Evolutionary conservation across 64 coral and sea anemone species (phyloP).

Genomic region (Cladopsammia gracilis): DNA sequence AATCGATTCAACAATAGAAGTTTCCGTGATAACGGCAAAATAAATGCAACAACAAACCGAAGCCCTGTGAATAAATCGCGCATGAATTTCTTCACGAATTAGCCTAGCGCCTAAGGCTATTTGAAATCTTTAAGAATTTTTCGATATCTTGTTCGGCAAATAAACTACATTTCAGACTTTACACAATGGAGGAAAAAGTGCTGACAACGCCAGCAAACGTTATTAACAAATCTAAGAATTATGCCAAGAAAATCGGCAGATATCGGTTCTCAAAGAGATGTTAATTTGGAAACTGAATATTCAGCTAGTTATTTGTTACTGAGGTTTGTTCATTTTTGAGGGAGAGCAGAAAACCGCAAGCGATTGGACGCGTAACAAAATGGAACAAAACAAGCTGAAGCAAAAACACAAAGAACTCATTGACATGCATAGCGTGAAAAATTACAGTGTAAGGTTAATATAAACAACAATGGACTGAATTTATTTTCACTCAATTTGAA

Average conservation of each 20-base stretch:
- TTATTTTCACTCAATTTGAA: slow-evolving; percentile 41
- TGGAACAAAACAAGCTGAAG: background rate
- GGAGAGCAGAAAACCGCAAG: background rate
- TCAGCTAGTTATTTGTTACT: background rate
- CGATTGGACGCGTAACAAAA: background rate
- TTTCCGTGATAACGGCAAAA: too few species aligned
- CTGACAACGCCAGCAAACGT: background rate
- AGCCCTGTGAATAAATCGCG: background rate
- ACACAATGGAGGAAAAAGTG: background rate
- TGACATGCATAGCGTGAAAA: background rate
- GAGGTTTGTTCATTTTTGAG: background rate
- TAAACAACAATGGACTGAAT: slow-evolving; percentile 33
- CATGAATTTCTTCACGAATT: background rate
- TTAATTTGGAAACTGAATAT: slow-evolving; percentile 18
- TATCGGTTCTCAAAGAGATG: background rate
- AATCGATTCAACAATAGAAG: background rate
- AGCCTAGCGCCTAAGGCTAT: background rate
- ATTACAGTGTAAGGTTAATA: slow-evolving; percentile 30
- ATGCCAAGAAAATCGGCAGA: background rate
- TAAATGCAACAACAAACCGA: too few species aligned
- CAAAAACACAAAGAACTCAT: background rate
- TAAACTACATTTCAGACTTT: too few species aligned
- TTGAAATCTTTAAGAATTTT: too few species aligned
- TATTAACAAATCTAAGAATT: too few species aligned
- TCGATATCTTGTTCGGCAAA: too few species aligned